A percentile compares a stretch with the other conserved stretches of the same genome.
Evolutionary conservation across 2,113 vertebrate species (phyloP).

Genomic region (Chiloscyllium plagiosum): DNA sequence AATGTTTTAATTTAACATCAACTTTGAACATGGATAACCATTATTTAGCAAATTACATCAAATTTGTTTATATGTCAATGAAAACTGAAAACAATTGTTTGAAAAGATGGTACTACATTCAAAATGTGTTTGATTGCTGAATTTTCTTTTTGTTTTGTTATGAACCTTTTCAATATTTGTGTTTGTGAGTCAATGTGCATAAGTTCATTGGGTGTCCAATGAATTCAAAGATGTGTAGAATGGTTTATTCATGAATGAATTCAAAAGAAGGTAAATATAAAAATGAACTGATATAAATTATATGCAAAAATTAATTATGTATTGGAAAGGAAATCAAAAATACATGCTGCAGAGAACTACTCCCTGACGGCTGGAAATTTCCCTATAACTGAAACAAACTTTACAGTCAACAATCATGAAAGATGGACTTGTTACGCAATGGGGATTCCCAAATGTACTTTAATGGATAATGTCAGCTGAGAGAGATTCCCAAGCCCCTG

Average conservation of each 20-base stretch:
- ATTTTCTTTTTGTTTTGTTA: not conserved
- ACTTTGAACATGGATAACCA: not conserved
- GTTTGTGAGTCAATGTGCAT: not conserved
- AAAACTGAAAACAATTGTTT: not conserved
- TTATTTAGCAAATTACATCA: not conserved
- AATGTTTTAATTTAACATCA: not conserved
- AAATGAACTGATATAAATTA: constrained; percentile 41
- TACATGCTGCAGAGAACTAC: constrained; percentile 39
- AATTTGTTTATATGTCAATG: not conserved
- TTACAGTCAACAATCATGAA: not conserved
- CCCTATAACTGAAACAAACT: not conserved
- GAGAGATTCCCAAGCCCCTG: constrained; percentile 3
- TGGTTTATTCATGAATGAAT: constrained; percentile 43
- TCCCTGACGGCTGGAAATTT: constrained; percentile 33
- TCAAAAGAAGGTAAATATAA: constrained; percentile 40
- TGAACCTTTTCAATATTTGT: not conserved
- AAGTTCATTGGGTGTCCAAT: not conserved
- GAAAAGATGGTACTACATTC: not conserved
- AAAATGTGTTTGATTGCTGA: not conserved
- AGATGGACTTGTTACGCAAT: not conserved
- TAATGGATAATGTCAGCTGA: not conserved
- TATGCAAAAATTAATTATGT: constrained; percentile 44
- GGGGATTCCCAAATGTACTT: not conserved
- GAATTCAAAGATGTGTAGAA: constrained; percentile 5
- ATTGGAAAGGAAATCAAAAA: constrained; percentile 43